phyloP scores from a whole-genome alignment of 2,113 vertebrate genomes.

The Paracanthobrama guichenoti region DNA sequence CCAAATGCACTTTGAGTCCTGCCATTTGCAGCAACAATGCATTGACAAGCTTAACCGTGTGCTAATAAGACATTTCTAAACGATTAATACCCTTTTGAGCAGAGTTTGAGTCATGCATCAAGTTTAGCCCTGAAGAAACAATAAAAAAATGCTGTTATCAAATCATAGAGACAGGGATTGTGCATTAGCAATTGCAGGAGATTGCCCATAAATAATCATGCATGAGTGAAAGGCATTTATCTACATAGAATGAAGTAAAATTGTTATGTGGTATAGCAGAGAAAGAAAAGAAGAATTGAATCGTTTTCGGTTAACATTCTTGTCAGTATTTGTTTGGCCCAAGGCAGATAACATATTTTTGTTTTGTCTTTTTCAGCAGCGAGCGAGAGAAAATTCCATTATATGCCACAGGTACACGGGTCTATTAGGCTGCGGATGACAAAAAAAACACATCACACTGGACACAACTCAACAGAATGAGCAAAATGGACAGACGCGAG shows the following conservation, averaged over 20 bases:
- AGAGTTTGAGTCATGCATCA: slow-evolving; percentile 17
- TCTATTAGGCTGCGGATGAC: not conserved
- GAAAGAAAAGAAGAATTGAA: slow-evolving; percentile 2
- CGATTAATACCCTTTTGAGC: not conserved
- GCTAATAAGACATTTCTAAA: slow-evolving; percentile 18
- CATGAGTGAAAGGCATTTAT: slow-evolving; percentile 20
- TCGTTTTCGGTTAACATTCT: slow-evolving; percentile 25
- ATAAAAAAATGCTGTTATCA: slow-evolving; percentile 16
- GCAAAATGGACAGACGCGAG: not conserved
- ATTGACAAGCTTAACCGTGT: not conserved
- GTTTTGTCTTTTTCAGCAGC: not conserved
- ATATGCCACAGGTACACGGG: not conserved
- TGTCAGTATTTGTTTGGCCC: slow-evolving; percentile 33
- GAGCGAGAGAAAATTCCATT: slow-evolving; percentile 2
- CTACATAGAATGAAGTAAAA: slow-evolving; percentile 7
- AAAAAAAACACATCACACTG: not conserved
- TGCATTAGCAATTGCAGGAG: slow-evolving; percentile 17
- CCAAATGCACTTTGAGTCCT: not conserved
- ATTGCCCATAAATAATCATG: slow-evolving; percentile 26
- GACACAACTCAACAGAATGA: not conserved
- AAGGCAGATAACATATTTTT: slow-evolving; percentile 10
- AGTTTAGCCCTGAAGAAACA: not conserved
- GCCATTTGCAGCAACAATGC: not conserved
- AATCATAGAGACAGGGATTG: not conserved
- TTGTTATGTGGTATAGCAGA: not conserved